A percentile compares a stretch with the other conserved stretches of the same genome.
phyloP scores from a whole-genome alignment of 2,888 invertebrate genomes.

The Rutpela maculata region DNA sequence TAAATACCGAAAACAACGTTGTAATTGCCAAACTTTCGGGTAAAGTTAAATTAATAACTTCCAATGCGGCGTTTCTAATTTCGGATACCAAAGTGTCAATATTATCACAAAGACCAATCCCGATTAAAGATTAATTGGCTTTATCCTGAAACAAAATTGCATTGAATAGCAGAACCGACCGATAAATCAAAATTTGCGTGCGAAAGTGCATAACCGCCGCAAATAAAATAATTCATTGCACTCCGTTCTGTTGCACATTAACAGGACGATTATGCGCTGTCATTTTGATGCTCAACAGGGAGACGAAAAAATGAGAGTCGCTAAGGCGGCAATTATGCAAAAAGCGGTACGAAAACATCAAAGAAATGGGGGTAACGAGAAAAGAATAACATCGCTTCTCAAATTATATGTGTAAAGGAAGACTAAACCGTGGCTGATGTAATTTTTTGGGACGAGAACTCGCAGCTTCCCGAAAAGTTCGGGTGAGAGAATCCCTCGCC shows the following conservation, averaged over 20 bases:
- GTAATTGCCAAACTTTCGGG: background rate
- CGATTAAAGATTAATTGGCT: background rate
- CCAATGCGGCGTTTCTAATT: background rate
- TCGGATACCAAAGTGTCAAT: background rate
- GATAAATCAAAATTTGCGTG: background rate
- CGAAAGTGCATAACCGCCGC: background rate
- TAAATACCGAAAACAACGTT: background rate
- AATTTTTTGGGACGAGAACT: slow-evolving; percentile 51
- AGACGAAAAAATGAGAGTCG: slow-evolving; percentile 32
- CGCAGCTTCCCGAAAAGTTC: slow-evolving; percentile 58
- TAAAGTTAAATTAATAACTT: background rate
- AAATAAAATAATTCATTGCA: slow-evolving; percentile 21
- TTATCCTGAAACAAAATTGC: background rate
- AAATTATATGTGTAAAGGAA: slow-evolving; percentile 67
- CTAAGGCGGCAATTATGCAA: slow-evolving; percentile 48
- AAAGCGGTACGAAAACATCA: slow-evolving; percentile 60
- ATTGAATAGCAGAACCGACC: background rate
- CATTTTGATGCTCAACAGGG: slow-evolving; percentile 33
- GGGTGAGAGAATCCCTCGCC: slow-evolving; percentile 64
- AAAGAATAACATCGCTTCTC: slow-evolving; percentile 66
- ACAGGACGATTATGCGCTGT: slow-evolving; percentile 13
- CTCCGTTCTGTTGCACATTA: slow-evolving; percentile 23
- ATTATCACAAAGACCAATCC: background rate
- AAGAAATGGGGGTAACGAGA: slow-evolving; percentile 65
- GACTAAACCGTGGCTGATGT: slow-evolving; percentile 67